These are phyloP conservation scores for Carassius auratus DNA, from an alignment of 2,113 vertebrate genomes.

Conservation along the genomic window DNA sequence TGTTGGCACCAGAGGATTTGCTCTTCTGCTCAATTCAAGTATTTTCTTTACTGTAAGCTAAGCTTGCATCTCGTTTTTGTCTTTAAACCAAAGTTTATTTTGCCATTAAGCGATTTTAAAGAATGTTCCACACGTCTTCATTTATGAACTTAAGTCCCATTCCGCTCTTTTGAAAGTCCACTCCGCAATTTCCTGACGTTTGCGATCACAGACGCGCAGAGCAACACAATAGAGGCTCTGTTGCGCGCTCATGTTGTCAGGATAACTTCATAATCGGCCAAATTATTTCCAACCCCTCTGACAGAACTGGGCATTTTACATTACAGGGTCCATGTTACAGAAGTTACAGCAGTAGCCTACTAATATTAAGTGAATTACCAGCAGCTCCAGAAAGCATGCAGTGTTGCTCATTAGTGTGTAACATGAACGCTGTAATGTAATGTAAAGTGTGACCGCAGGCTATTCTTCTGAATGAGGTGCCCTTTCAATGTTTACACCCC, in stretches of 20 bases:
- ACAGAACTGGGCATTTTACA: constrained; percentile 54
- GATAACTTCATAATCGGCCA: constrained; percentile 73
- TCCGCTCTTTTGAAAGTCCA: constrained; percentile 65
- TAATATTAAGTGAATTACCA: background rate
- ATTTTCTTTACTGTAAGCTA: constrained; percentile 74
- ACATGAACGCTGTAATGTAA: constrained; percentile 4
- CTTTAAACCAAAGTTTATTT: constrained; percentile 83
- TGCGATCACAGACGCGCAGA: constrained; percentile 60
- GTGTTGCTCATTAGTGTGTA: background rate
- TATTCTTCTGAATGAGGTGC: constrained; percentile 50
- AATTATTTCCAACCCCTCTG: constrained; percentile 62
- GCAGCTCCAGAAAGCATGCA: background rate
- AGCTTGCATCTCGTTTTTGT: constrained; percentile 70
- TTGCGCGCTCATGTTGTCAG: constrained; percentile 67
- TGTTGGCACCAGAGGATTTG: constrained; percentile 68
- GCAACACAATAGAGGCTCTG: constrained; percentile 76
- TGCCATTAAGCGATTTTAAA: constrained; percentile 74
- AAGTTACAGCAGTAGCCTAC: background rate
- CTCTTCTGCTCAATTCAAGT: constrained; percentile 73
- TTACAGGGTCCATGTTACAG: constrained; percentile 21
- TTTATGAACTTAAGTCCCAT: constrained; percentile 51
- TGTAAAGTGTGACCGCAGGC: background rate
- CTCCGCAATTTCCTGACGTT: constrained; percentile 73
- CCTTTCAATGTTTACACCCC: constrained; percentile 79
- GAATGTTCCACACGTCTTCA: constrained; percentile 68